Base-by-base conservation (phyloP, 2,113 vertebrate species). In the Orycteropus afer region DNA sequence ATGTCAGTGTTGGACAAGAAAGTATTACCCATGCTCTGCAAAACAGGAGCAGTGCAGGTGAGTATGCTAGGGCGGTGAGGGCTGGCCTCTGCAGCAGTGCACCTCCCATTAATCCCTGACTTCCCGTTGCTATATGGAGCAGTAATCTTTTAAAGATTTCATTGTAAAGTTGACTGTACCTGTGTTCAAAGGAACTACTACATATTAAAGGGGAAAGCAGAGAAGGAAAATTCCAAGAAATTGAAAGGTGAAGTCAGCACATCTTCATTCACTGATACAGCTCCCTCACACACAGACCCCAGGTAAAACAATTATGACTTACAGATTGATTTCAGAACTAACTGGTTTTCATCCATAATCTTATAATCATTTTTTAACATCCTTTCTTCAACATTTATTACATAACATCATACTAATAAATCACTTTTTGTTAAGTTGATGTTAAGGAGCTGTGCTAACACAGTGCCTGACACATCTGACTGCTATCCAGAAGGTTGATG, bases 201-300 rank as follows among this genome's bases (percentile, higher is more conserved):
- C 7, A n/a, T 14, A 34, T 80, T 96, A 97, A 97, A 97, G 96
- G 96, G 98, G 94, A 97, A 98, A 97, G 95, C 86, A 95, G 98
- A 97, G 98, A 98, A 98, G 98, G 97, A 98, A 98, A 98, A 98
- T 98, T 97, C 97, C 97, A 98, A 98, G 98, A 98, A 98, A 98
- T 93, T 97, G 96, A 95, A 98, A 98, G 96, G 97, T 98, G 97
- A 98, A 96, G 97, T 96, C 98, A 89, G 77, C 82, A 97, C 97
- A 98, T 98, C 96, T 97, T 97, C 96, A 92, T 92, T 98, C 91
- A 86, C 93, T 96, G 97, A 97, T 57, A 94, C 93, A 93, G 49
- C 97, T 98, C n/a, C n/a, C n/a, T n/a, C n/a, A n/a, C n/a, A n/a
- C n/a, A n/a, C n/a, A n/a, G n/a, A n/a, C n/a, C n/a, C n/a, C n/a